Evolutionary conservation across 2,113 vertebrate genomes (phyloP).

Genomic region (Columba livia): DNA sequence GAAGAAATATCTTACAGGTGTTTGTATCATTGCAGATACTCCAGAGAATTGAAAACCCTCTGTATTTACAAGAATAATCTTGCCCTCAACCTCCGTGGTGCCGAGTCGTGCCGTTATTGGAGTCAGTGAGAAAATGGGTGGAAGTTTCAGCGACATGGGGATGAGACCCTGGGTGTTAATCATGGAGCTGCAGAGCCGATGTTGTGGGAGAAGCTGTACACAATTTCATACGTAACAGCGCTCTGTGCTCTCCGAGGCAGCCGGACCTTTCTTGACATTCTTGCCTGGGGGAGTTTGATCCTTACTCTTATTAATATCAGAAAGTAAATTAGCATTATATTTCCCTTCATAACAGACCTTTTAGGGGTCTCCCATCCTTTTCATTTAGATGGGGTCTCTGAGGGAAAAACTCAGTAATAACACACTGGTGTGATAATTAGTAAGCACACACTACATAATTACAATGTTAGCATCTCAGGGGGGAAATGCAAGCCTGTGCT

Average conservation of each 20-base stretch:
- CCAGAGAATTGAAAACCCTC: not conserved
- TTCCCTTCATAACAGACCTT: slow-evolving; percentile 51
- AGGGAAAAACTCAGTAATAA: slow-evolving; percentile 4
- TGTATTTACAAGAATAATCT: slow-evolving; percentile 10
- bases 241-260: fast-evolving
- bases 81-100: not conserved
- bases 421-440: slow-evolving; percentile 60
- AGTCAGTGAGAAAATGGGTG: not conserved
- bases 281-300: not conserved
- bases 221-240: not conserved
- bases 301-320: slow-evolving; percentile 1
- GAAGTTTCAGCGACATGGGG: not conserved
- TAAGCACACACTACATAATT: slow-evolving; percentile 57
- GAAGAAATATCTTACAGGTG: slow-evolving; percentile 29
- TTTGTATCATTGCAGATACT: slow-evolving; percentile 17
- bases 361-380: slow-evolving; percentile 33
- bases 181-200: not conserved
- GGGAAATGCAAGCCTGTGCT: slow-evolving; percentile 65
- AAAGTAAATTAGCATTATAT: slow-evolving; percentile 26
- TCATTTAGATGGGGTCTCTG: slow-evolving; percentile 46
- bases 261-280: not conserved
- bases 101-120: not conserved
- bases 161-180: not conserved
- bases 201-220: not conserved
- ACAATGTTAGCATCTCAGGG: slow-evolving; percentile 56